Conservation (phyloP, 2,888 invertebrate genomes). For the Habrosyne pyritoides region DNA sequence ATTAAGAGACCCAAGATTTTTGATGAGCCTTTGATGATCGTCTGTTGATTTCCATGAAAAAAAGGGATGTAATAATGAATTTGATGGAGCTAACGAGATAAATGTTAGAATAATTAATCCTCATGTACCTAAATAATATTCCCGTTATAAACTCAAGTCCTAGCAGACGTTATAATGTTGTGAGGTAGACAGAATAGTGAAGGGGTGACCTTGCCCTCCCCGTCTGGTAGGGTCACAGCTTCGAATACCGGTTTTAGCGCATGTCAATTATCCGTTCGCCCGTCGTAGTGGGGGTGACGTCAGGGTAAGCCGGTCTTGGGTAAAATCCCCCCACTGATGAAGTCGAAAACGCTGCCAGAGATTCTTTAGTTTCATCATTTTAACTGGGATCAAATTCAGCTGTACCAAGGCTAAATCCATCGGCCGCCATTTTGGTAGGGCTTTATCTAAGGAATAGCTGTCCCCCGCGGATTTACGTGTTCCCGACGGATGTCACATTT, state of each 20-base stretch:
- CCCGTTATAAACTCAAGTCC: neutral
- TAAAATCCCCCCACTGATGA: neutral
- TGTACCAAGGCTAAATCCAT: too few species aligned
- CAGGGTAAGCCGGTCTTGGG: conserved; percentile 10
- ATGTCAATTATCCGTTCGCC: neutral
- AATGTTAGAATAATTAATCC: neutral
- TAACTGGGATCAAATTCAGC: neutral
- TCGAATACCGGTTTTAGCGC: conserved; percentile 31
- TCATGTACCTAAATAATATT: neutral
- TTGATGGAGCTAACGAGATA: neutral
- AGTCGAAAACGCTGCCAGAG: neutral
- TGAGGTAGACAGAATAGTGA: conserved; percentile 24
- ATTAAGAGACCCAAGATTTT: too few species aligned
- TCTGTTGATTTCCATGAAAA: neutral
- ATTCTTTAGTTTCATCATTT: neutral
- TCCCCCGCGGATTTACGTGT: too few species aligned
- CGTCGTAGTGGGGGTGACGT: conserved; percentile 14
- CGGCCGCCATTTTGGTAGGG: too few species aligned
- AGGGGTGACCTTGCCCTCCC: conserved; percentile 38
- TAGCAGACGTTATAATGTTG: conserved; percentile 2
- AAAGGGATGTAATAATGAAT: neutral
- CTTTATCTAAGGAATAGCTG: too few species aligned
- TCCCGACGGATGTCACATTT: too few species aligned
- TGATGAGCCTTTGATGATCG: too few species aligned
- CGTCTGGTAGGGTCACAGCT: conserved; percentile 31